These are phyloP conservation scores for Aspidoscelis tigris DNA, from an alignment of 2,113 vertebrate genomes.

Conservation along the genomic window DNA sequence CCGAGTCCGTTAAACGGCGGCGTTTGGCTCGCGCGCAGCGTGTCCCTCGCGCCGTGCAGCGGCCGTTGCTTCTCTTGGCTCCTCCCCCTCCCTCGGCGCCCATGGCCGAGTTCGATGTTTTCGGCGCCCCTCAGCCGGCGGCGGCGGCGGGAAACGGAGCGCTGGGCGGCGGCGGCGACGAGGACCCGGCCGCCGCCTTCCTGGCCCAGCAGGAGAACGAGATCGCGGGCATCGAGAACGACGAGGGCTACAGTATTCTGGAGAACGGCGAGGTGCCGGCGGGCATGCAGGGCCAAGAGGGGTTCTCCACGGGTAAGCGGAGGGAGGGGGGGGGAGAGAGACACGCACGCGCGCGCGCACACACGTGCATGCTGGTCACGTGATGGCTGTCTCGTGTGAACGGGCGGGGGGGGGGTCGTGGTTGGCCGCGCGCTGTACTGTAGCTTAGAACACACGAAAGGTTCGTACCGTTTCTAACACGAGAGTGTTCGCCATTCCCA, in stretches of 20 bases:
- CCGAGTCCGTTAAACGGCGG: neutral
- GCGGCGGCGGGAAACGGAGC: slow-evolving; percentile 72
- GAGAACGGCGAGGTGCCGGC: slow-evolving; percentile 88
- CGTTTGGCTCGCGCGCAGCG: neutral
- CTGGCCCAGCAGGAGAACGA: slow-evolving; percentile 94
- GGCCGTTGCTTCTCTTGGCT: slow-evolving; percentile 10
- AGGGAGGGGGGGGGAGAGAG: fast-evolving
- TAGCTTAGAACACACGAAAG: too few species aligned
- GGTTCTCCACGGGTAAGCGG: neutral
- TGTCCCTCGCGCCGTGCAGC: fast-evolving
- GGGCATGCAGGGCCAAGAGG: slow-evolving; percentile 71
- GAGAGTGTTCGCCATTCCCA: neutral
- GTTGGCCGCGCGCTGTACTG: too few species aligned
- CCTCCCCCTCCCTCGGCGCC: neutral
- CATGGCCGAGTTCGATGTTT: slow-evolving; percentile 52
- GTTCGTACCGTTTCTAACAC: too few species aligned
- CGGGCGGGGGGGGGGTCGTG: too few species aligned
- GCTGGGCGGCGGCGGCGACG: slow-evolving; percentile 80
- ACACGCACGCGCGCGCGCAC: too few species aligned
- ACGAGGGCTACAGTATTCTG: slow-evolving; percentile 90
- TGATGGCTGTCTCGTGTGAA: neutral
- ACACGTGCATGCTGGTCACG: neutral
- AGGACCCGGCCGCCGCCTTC: slow-evolving; percentile 95
- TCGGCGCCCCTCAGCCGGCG: slow-evolving; percentile 53
- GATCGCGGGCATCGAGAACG: slow-evolving; percentile 94